phyloP scores from a whole-genome alignment of 2,113 vertebrate genomes.

The Mustela nigripes region DNA sequence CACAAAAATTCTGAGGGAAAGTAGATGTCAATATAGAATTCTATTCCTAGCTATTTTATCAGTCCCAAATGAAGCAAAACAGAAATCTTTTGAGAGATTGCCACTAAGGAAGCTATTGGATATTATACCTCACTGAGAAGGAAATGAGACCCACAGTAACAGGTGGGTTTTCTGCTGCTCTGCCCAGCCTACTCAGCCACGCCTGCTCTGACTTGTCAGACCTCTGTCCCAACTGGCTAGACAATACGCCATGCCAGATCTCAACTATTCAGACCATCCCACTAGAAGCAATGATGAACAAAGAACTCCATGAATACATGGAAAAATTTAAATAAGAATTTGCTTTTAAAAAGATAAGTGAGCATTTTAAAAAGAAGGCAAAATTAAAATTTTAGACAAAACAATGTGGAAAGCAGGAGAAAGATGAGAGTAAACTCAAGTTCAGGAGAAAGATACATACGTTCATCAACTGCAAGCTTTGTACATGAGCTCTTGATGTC shows the following conservation, averaged over 20 bases:
- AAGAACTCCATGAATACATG: accelerated
- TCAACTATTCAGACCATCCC: neutral
- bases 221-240: neutral
- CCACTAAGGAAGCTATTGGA: neutral
- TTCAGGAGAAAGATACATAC: neutral
- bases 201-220: accelerated
- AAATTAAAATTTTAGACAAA: neutral
- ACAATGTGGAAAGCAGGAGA: neutral
- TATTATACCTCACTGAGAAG: neutral
- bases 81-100: neutral
- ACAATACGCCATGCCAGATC: neutral
- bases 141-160: neutral
- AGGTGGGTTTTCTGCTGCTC: accelerated
- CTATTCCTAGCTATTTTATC: neutral
- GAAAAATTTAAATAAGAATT: neutral
- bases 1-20: neutral
- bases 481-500: too few relatives aligned
- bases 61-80: neutral
- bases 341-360: neutral
- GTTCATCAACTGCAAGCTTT: neutral
- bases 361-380: neutral
- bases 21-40: neutral
- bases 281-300: neutral
- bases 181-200: accelerated
- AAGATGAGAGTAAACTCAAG: neutral